Evolutionary conservation across 2,888 invertebrate species (phyloP), one percentile per base, ranked within the genome.

Genomic region (Poecilobothrus nobilitatus): DNA sequence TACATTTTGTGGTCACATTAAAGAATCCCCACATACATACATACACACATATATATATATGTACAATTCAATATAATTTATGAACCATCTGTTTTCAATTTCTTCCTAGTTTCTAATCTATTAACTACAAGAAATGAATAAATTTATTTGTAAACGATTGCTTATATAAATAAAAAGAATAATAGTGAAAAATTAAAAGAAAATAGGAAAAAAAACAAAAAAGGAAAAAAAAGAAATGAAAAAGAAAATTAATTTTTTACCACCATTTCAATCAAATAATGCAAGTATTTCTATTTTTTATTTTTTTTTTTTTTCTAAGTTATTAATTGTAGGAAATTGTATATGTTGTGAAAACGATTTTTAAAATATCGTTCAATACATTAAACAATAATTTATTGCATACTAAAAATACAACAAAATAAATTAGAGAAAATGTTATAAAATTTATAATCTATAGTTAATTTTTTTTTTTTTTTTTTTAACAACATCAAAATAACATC

Each of bases 281-380:
- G 53, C 18, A 53, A 18, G 53, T 18, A 5, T 41, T 12, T 41
- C 15, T 41, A 5, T 41, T 41, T 8, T 41, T 6, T 41, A 41
- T 41, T 53, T 53, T 53, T 53, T n/a, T 53, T 53, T 18, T 53
- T 53, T 53, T 53, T 53, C 15, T 53, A 53, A 53, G n/a, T 53
- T 53, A 53, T 53, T 53, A 53, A 53, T 53, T 53, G 53, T 53
- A 53, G 53, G 53, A 53, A 53, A 53, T 18, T 27, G 15, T 37
- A 12, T 37, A 53, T 53, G 53, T 53, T 53, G 53, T 53, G 53
- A 53, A 53, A 53, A 53, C 53, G 18, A 53, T 53, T 53, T 53
- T 53, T 18, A 53, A 53, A 53, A 53, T 53, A 53, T 53, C 53
- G 53, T 53, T 53, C 53, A 53, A 53, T 53, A 53, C 53, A 53